Base-by-base conservation (phyloP, 2,113 vertebrate genomes). In the Meleagris gallopavo region DNA sequence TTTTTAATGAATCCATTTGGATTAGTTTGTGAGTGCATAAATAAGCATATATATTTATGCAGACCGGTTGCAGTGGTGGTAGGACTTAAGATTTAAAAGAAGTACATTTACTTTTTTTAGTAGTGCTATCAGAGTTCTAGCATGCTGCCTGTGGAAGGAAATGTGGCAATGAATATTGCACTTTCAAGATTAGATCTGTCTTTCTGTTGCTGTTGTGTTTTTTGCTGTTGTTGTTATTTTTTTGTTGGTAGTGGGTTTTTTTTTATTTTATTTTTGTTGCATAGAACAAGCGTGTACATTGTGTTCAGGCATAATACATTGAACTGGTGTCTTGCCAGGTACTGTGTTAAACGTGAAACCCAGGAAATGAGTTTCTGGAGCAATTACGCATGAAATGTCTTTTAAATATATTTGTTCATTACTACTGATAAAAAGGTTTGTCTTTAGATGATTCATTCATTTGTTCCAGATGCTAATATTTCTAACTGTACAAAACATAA, bases 361-460 rank as follows among this genome's bases (percentile, higher is more conserved):
- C 48, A 89, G 74, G 24, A 96, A 97, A 96, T 60, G 75, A 94
- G 79, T 85, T 73, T 78, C 40, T 82, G 80, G 55, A 85, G 92
- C 86, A 97, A 93, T 67, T 93, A 92, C 48, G 87, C 82, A 29
- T 90, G 73, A 97, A 97, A 96, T 94, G 77, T 91, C 91, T 95
- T 96, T 95, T 91, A 96, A 92, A 93, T 88, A 89, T 86, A 90
- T 93, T 97, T 95, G 87, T 86, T 96, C 94, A 86, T 96, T 95
- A 70, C 89, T 82, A 74, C 82, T 96, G 66, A 13, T 89, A 96
- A 93, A 96, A 96, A 95, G 61, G 19, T 91, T 96, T 93, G 86
- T 94, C 83, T 96, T 94, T 80, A 94, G 90, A 95, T 85, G 65
- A 95, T 86, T 92, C 93, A 91, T 86, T 94, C 78, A 95, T 97